These are phyloP conservation scores for Julus scanicus DNA, from an alignment of 2,888 invertebrate genomes.

Conservation along the genomic window DNA sequence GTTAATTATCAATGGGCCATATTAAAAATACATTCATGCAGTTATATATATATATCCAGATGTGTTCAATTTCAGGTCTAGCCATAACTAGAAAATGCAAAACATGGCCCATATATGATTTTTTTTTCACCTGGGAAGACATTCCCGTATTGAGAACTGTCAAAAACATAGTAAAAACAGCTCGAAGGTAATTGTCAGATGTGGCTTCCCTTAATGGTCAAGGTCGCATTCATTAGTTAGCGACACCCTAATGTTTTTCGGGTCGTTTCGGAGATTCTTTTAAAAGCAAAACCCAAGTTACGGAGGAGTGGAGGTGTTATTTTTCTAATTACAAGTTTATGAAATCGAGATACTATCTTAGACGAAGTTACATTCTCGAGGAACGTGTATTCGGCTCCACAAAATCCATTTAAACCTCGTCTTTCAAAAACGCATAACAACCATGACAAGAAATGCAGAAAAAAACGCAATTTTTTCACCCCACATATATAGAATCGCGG, in stretches of 20 bases:
- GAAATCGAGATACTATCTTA: not conserved
- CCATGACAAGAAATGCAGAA: too few species aligned
- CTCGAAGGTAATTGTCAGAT: not conserved
- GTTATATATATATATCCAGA: too few species aligned
- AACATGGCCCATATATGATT: too few species aligned
- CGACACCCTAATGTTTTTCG: conserved; percentile 28
- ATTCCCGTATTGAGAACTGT: not conserved
- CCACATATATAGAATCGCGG: too few species aligned
- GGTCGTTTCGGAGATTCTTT: conserved; percentile 31
- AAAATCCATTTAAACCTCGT: not conserved
- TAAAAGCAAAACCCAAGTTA: conserved; percentile 3
- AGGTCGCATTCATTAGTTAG: conserved; percentile 10
- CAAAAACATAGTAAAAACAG: too few species aligned
- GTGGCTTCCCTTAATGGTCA: not conserved
- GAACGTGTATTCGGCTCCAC: not conserved
- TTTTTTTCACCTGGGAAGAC: too few species aligned
- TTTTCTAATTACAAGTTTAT: conserved; percentile 42
- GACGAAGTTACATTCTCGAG: not conserved
- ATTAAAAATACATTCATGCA: too few species aligned
- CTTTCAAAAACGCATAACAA: not conserved
- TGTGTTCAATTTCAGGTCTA: too few species aligned
- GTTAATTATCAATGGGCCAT: too few species aligned
- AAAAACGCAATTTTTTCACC: too few species aligned
- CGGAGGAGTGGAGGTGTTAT: conserved; percentile 28
- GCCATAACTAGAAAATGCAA: too few species aligned